phyloP scores from a whole-genome alignment of 2,113 vertebrate genomes.

The Vulpes ferrilata region DNA sequence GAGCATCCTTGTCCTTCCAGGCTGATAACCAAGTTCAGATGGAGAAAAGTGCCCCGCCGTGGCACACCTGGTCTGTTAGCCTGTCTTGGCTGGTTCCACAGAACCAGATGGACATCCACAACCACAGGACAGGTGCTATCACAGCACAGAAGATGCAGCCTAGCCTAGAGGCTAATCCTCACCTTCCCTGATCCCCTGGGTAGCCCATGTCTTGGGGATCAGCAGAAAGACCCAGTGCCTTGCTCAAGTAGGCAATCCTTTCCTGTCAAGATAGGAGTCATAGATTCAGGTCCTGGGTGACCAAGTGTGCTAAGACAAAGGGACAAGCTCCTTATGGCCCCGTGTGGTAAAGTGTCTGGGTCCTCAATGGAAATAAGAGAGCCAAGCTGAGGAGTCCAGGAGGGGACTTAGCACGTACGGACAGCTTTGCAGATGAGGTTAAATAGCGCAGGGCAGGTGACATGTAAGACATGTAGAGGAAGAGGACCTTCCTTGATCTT shows the following conservation, averaged over 20 bases:
- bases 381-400: not conserved
- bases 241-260: not conserved
- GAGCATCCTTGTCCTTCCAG: not conserved
- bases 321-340: not conserved
- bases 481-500: not conserved
- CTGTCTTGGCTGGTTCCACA: not conserved
- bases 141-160: not conserved
- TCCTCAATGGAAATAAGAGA: not conserved
- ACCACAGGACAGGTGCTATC: too few relatives aligned
- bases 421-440: not conserved
- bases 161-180: not conserved
- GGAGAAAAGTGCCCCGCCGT: not conserved
- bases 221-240: not conserved
- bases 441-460: fast-evolving
- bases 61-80: not conserved
- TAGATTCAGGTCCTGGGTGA: not conserved
- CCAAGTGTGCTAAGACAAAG: too few relatives aligned
- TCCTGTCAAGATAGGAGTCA: not conserved
- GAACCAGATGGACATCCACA: not conserved
- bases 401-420: fast-evolving
- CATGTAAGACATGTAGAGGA: fast-evolving
- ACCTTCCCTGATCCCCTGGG: too few relatives aligned
- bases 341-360: not conserved
- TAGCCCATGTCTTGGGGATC: not conserved
- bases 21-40: not conserved